Conservation (phyloP, 2,888 invertebrate species). For the Andrena hattorfiana region DNA sequence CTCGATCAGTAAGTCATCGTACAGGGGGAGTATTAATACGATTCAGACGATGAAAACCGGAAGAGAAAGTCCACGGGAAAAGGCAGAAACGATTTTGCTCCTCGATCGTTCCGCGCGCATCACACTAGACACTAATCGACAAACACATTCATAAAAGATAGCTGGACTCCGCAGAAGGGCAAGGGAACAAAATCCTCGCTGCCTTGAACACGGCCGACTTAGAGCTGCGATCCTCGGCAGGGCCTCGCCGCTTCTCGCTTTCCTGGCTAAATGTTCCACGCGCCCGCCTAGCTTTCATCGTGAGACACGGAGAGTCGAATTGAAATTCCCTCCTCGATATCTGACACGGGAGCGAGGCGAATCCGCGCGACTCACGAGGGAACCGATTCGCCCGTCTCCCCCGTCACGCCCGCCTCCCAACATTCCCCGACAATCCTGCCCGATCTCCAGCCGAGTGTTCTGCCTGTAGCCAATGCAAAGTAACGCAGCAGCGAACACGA, state of each 20-base stretch:
- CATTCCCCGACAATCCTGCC: not conserved
- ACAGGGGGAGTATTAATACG: too few species aligned
- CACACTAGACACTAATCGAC: too few species aligned
- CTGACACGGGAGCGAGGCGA: not conserved
- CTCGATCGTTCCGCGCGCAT: not conserved
- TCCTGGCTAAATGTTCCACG: not conserved
- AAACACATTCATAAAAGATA: too few species aligned
- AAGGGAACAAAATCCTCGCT: constrained; percentile 6
- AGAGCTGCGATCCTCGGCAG: not conserved
- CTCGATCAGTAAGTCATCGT: constrained; percentile 95
- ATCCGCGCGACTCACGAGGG: not conserved
- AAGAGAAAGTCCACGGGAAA: not conserved
- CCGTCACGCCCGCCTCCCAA: not conserved
- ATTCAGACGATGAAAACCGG: not conserved
- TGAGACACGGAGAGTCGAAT: not conserved
- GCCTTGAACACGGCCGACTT: not conserved
- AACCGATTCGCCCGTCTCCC: not conserved
- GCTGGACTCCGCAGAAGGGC: not conserved
- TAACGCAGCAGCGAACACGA: constrained; percentile 9
- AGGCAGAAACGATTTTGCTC: not conserved
- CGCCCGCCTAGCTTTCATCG: not conserved
- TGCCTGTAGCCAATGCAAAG: not conserved
- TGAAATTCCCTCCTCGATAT: not conserved
- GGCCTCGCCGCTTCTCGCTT: constrained; percentile 21
- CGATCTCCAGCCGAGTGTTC: not conserved